Conservation (phyloP, 2,797 vertebrate species). For the Avahi laniger region DNA sequence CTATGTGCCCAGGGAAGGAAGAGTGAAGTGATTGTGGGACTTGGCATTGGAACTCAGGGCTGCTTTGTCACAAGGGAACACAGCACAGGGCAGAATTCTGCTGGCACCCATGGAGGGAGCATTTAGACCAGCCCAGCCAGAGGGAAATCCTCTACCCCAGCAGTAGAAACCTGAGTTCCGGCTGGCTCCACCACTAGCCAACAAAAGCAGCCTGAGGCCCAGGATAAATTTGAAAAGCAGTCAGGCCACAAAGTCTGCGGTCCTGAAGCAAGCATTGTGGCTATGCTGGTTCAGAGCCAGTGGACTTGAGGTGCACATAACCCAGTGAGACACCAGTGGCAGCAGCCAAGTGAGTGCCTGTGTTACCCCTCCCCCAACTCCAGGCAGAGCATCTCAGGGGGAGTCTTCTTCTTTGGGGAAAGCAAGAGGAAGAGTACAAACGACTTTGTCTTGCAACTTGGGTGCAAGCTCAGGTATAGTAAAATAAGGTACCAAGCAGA, state of each 20-base stretch:
- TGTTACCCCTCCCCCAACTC: background rate
- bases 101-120: background rate
- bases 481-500: background rate
- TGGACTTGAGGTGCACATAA: background rate
- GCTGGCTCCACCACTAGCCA: background rate
- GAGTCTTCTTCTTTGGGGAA: background rate
- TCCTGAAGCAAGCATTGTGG: background rate
- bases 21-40: background rate
- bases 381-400: background rate
- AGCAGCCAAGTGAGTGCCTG: background rate
- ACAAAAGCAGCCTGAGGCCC: background rate
- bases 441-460: background rate
- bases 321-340: background rate
- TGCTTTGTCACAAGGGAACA: background rate
- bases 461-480: background rate
- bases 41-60: background rate
- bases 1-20: background rate
- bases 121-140: background rate
- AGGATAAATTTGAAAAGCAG: background rate
- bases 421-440: background rate
- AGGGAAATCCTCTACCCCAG: background rate
- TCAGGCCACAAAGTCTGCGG: background rate
- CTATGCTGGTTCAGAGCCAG: background rate
- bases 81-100: background rate
- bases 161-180: background rate